phyloP scores from a whole-genome alignment of 30 jellyfish, hydroid and myxozoan genomes.

The Chrysaora quinquecirrha region DNA sequence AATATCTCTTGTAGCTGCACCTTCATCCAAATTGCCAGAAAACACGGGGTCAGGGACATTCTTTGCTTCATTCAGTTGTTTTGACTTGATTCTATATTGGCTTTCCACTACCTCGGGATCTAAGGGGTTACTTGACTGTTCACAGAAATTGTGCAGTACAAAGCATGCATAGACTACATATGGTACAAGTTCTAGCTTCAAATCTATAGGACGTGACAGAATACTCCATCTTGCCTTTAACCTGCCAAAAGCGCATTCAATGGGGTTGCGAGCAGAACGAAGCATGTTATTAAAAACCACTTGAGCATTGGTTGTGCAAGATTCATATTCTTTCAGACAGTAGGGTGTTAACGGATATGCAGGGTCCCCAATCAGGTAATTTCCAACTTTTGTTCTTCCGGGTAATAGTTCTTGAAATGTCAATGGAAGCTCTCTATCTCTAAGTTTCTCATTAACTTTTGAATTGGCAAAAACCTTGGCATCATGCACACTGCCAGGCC shows the following conservation, averaged over 20 bases:
- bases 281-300: slow-evolving; percentile 64
- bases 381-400: slow-evolving; percentile 24
- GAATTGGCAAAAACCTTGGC: slow-evolving; percentile 56
- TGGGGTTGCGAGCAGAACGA: slow-evolving; percentile 68
- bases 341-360: slow-evolving; percentile 77
- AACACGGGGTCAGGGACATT: slow-evolving; percentile 43
- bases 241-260: slow-evolving; percentile 75
- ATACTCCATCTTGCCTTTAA: slow-evolving; percentile 68
- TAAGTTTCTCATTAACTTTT: slow-evolving; percentile 4
- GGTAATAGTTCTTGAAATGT: slow-evolving; percentile 18
- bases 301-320: slow-evolving; percentile 55
- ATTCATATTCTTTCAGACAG: slow-evolving; percentile 64
- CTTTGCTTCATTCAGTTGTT: background rate
- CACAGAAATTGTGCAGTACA: slow-evolving; percentile 72
- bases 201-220: slow-evolving; percentile 27
- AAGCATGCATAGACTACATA: slow-evolving; percentile 57
- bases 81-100: slow-evolving; percentile 5
- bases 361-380: slow-evolving; percentile 70
- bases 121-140: background rate
- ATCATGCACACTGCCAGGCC: slow-evolving; percentile 64
- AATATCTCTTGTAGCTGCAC: slow-evolving; percentile 25
- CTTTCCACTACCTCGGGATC: slow-evolving; percentile 27
- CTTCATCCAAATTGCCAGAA: slow-evolving; percentile 28
- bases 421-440: slow-evolving; percentile 18
- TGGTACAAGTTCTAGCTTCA: slow-evolving; percentile 50